Conservation (phyloP, 2,888 invertebrate genomes). For the Calliopum simillimum region DNA sequence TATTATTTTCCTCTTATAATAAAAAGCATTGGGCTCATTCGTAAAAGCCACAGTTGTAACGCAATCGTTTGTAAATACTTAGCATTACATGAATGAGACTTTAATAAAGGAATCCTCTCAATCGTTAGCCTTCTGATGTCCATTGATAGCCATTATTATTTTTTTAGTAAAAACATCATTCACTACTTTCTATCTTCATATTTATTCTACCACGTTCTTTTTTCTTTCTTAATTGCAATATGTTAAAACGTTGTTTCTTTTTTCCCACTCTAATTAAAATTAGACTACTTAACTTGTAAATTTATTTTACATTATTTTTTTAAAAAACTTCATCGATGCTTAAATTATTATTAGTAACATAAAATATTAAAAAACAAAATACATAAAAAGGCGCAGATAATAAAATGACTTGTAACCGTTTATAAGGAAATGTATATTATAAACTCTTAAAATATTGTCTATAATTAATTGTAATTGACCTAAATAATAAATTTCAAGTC, state of each 20-base stretch:
- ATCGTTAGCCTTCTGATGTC: no score
- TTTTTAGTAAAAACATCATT: no score
- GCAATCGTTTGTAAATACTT: slow-evolving; percentile 26
- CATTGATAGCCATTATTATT: no score
- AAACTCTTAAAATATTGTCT: slow-evolving; percentile 23
- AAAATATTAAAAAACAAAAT: slow-evolving; percentile 10
- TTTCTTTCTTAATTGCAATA: background rate
- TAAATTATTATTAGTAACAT: slow-evolving; percentile 3
- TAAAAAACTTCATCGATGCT: background rate
- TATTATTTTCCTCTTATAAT: no score
- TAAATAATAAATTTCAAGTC: slow-evolving; percentile 31
- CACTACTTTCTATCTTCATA: background rate
- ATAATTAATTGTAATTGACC: slow-evolving; percentile 32
- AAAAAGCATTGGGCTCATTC: no score
- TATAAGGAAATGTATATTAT: slow-evolving; percentile 27
- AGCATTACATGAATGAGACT: slow-evolving; percentile 10
- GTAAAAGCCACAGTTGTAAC: slow-evolving; percentile 1
- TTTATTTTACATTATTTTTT: slow-evolving; percentile 3
- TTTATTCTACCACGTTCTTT: slow-evolving; percentile 2
- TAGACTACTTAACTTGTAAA: slow-evolving; percentile 13
- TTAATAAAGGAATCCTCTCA: background rate
- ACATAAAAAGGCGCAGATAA: slow-evolving; percentile 12
- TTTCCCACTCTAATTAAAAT: background rate
- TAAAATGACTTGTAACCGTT: slow-evolving; percentile 18
- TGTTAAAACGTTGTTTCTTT: background rate